These are phyloP conservation scores for Brachypodius melanocephalos DNA, from an alignment of 2,113 vertebrate genomes.

Conservation along the genomic window DNA sequence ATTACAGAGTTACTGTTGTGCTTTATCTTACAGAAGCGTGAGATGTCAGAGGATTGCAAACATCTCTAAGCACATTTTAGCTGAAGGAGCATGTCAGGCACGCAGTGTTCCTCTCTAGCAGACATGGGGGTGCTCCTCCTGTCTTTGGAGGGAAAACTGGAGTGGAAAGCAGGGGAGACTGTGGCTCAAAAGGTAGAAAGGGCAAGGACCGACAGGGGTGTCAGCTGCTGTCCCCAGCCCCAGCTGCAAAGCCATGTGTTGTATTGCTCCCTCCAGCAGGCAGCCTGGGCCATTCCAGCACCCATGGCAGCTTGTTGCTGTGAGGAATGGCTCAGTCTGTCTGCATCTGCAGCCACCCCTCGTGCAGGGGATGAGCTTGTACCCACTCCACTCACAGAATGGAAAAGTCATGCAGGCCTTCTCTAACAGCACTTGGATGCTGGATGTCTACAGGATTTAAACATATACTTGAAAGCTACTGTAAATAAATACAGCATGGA, in stretches of 20 bases:
- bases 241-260: not conserved
- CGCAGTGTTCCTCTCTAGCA: not conserved
- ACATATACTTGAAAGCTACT: not conserved
- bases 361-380: not conserved
- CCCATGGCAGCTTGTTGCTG: not conserved
- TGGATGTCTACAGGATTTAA: not conserved
- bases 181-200: not conserved
- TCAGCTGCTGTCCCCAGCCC: not conserved
- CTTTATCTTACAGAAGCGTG: not conserved
- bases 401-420: not conserved
- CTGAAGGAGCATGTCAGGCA: not conserved
- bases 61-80: not conserved
- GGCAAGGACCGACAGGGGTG: not conserved
- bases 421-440: not conserved
- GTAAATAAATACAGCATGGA: not conserved
- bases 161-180: not conserved
- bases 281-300: not conserved
- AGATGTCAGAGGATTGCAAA: not conserved
- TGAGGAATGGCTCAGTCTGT: not conserved
- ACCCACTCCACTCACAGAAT: not conserved
- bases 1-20: not conserved
- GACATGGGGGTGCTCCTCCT: not conserved
- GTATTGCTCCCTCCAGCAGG: not conserved
- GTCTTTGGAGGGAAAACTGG: not conserved
- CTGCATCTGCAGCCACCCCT: not conserved